Conservation (phyloP, 1,140 invertebrate species). For the Lysiphlebus fabarum region DNA sequence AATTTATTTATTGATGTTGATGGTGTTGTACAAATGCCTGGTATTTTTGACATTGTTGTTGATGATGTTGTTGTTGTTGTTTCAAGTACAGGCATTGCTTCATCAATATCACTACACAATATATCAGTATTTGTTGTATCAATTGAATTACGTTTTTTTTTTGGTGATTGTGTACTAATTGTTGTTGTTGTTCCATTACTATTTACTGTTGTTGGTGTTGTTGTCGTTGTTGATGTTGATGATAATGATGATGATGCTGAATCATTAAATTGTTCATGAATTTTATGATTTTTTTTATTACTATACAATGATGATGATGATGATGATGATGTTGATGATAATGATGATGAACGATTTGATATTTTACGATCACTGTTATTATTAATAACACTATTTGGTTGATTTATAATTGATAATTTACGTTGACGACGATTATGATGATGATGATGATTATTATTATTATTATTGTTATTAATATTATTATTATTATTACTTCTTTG, state of each 20-base stretch:
- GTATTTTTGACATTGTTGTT: slow-evolving; percentile 42
- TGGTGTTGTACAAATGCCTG: slow-evolving; percentile 44
- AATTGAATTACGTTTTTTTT: slow-evolving; percentile 33
- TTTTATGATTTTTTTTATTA: slow-evolving; percentile 32
- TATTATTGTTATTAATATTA: no score
- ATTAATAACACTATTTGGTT: slow-evolving; percentile 33
- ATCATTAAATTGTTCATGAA: slow-evolving; percentile 38
- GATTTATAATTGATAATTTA: slow-evolving; percentile 45
- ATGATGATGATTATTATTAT: no score
- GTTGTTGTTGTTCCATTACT: slow-evolving; percentile 43
- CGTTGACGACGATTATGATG: slow-evolving; percentile 43
- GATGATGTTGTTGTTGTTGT: slow-evolving; percentile 43
- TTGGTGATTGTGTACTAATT: slow-evolving; percentile 38
- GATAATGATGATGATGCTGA: slow-evolving; percentile 35
- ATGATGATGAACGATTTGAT: slow-evolving; percentile 27
- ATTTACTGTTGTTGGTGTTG: slow-evolving; percentile 28
- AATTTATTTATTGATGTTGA: slow-evolving; percentile 45
- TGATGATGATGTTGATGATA: no score
- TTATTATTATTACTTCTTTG: slow-evolving; percentile 30
- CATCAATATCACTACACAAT: slow-evolving; percentile 50
- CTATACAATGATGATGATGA: no score
- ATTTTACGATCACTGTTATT: slow-evolving; percentile 27
- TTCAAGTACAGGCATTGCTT: slow-evolving; percentile 47
- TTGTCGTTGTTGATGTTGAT: slow-evolving; percentile 10
- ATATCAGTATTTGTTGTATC: slow-evolving; percentile 26